A percentile compares a stretch with the other conserved stretches of the same genome.
Conservation (phyloP, 2,113 vertebrate genomes). For the Sceloporus tristichus region DNA sequence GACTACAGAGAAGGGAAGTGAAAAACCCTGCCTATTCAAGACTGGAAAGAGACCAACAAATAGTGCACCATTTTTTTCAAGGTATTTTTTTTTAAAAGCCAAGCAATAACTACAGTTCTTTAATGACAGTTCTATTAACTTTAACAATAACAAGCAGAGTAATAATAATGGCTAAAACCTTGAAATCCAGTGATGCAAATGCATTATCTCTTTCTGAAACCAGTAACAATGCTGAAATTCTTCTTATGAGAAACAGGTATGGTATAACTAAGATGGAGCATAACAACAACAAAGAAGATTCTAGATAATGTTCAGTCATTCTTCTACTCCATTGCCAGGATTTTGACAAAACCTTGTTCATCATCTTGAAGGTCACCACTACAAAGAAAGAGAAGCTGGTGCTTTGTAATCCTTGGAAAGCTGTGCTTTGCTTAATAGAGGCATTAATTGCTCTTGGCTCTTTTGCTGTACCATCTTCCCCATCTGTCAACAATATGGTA, state of each 20-base stretch:
- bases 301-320: not conserved
- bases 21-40: too few relatives aligned
- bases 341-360: slow-evolving; percentile 1
- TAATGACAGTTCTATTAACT: not conserved
- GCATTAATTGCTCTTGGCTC: slow-evolving; percentile 21
- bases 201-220: not conserved
- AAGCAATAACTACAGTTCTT: not conserved
- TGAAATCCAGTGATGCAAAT: not conserved
- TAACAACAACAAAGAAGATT: not conserved
- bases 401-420: slow-evolving; percentile 23
- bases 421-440: not conserved
- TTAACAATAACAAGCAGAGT: not conserved
- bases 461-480: not conserved
- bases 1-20: too few relatives aligned
- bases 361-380: not conserved
- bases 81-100: not conserved
- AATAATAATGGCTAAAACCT: not conserved
- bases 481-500: slow-evolving; percentile 39
- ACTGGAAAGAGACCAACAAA: not conserved
- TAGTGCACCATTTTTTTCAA: not conserved
- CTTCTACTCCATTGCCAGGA: not conserved
- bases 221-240: not conserved
- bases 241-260: not conserved
- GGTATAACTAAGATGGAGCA: not conserved
- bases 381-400: not conserved